A percentile compares a stretch with the other conserved stretches of the same genome.
phyloP scores from a whole-genome alignment of 2,888 invertebrate genomes.

The Ennomos fuscantarius region DNA sequence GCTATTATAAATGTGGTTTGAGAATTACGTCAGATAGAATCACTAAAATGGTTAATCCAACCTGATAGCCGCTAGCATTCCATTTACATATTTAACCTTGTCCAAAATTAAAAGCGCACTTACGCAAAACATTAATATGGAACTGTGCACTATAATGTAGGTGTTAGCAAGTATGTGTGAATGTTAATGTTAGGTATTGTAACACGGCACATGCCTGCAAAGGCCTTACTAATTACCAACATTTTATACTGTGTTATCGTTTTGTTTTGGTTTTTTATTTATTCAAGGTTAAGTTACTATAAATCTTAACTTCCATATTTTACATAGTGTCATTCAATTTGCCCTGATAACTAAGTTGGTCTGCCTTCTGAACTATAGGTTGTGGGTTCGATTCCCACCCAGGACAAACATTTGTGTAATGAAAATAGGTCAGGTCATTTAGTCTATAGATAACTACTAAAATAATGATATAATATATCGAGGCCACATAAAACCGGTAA shows the following conservation, averaged over 20 bases:
- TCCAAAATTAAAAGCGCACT: slow-evolving; percentile 22
- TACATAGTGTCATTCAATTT: neutral
- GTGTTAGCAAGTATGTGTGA: slow-evolving; percentile 9
- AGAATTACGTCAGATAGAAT: slow-evolving; percentile 24
- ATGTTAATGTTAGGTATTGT: slow-evolving; percentile 15
- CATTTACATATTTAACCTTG: slow-evolving; percentile 20
- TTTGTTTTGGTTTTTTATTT: slow-evolving; percentile 15
- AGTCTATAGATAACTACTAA: slow-evolving; percentile 39
- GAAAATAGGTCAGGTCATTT: too few species aligned
- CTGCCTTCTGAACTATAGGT: too few species aligned
- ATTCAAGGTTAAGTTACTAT: slow-evolving; percentile 9
- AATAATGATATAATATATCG: slow-evolving; percentile 47
- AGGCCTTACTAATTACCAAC: slow-evolving; percentile 10
- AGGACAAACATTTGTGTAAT: too few species aligned
- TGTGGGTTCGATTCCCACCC: too few species aligned
- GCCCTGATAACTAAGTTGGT: too few species aligned
- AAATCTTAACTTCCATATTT: neutral
- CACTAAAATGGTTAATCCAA: slow-evolving; percentile 11
- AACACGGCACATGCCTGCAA: slow-evolving; percentile 6
- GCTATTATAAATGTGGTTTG: neutral
- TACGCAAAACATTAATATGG: slow-evolving; percentile 25
- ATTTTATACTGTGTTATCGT: slow-evolving; percentile 1
- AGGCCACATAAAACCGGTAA: slow-evolving; percentile 46
- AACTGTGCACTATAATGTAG: slow-evolving; percentile 17
- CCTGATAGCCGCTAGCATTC: slow-evolving; percentile 1